phyloP scores from a whole-genome alignment of 2,888 invertebrate species.

The Oscheius sp. region DNA sequence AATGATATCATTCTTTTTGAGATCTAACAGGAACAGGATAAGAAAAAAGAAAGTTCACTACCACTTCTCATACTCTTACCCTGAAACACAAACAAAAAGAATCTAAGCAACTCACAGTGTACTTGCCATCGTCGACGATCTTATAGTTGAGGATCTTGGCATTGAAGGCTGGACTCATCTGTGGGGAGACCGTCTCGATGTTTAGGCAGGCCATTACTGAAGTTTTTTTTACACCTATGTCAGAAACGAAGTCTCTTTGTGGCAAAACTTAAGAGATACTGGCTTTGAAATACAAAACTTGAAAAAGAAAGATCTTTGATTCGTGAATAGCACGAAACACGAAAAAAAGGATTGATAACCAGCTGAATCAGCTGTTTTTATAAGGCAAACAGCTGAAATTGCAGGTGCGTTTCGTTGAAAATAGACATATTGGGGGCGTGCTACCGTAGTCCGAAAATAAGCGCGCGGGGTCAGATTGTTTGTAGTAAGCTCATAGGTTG shows the following conservation, averaged over 20 bases:
- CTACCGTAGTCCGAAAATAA: slow-evolving; percentile 6
- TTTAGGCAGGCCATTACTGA: slow-evolving; percentile 55
- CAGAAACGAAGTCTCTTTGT: no score
- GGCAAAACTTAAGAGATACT: no score
- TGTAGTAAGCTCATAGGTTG: no score
- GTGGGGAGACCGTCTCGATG: slow-evolving; percentile 48
- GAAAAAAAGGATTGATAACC: background rate
- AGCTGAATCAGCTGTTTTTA: background rate
- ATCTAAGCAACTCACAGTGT: slow-evolving; percentile 48
- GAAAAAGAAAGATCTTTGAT: background rate
- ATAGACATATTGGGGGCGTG: background rate
- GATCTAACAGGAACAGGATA: no score
- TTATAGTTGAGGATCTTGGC: slow-evolving; percentile 58
- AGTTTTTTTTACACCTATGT: background rate
- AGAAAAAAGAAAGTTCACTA: no score
- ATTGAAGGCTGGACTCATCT: slow-evolving; percentile 50
- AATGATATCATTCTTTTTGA: no score
- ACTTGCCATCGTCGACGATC: slow-evolving; percentile 59
- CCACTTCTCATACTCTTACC: background rate
- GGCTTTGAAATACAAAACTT: background rate
- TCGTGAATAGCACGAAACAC: background rate
- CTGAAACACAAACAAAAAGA: background rate
- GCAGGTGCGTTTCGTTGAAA: background rate
- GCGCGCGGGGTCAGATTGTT: no score
- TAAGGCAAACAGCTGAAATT: background rate